Conservation (phyloP, 2,113 vertebrate genomes). For the Daboia siamensis region DNA sequence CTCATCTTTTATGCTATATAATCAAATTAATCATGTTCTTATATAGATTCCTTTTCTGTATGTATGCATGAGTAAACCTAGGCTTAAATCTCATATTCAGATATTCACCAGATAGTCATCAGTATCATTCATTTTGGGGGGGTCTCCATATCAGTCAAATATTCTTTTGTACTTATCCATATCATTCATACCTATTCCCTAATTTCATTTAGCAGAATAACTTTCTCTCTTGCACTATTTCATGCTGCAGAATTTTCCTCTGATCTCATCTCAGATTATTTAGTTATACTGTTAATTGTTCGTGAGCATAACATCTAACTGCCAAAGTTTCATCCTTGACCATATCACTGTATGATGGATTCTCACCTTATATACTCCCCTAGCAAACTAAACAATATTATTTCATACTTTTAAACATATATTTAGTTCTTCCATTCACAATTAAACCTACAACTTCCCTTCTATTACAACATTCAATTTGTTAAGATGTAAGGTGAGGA, state of each 20-base stretch:
- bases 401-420: neutral
- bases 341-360: neutral
- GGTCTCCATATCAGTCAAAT: neutral
- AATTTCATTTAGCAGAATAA: neutral
- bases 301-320: neutral
- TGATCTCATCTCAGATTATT: too few relatives aligned
- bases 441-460: conserved; percentile 16
- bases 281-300: too few relatives aligned
- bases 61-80: neutral
- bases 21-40: neutral
- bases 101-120: neutral
- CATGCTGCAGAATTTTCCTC: neutral
- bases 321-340: too few relatives aligned
- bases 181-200: neutral
- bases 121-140: neutral
- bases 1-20: neutral
- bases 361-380: neutral
- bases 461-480: conserved; percentile 50
- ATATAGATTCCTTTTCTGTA: neutral
- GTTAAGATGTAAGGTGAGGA: conserved; percentile 39
- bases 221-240: neutral
- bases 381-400: neutral
- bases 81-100: neutral
- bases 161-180: neutral
- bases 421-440: neutral